phyloP scores from a whole-genome alignment of 2,797 vertebrate genomes.

The Varecia variegata region DNA sequence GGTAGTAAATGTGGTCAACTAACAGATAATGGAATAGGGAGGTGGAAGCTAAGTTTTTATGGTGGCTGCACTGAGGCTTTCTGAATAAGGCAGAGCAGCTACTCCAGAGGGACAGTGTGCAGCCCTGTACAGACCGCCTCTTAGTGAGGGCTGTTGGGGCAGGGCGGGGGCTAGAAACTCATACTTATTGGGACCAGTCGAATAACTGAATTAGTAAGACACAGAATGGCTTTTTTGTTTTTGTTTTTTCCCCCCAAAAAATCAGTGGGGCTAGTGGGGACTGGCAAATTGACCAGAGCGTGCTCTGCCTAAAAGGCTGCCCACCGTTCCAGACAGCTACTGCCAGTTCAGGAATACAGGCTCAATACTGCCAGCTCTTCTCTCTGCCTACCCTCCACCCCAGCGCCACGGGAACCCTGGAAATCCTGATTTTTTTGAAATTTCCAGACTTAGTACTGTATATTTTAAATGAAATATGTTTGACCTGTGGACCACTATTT shows the following conservation, averaged over 20 bases:
- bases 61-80: neutral
- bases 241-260: neutral
- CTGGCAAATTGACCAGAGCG: neutral
- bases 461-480: slow-evolving; percentile 27
- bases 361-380: neutral
- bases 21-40: neutral
- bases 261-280: neutral
- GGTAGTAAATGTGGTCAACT: neutral
- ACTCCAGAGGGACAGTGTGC: neutral
- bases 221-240: neutral
- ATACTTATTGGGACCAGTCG: neutral
- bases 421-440: neutral
- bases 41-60: neutral
- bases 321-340: neutral
- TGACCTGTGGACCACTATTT: neutral
- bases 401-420: neutral
- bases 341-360: neutral
- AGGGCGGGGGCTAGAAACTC: neutral
- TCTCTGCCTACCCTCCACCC: neutral
- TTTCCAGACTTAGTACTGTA: neutral
- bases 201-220: neutral
- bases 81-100: neutral
- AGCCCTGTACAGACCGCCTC: neutral
- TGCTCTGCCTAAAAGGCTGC: neutral
- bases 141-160: neutral